Evolutionary conservation across 2,888 invertebrate species (phyloP).

Genomic region (Meteorus colon): DNA sequence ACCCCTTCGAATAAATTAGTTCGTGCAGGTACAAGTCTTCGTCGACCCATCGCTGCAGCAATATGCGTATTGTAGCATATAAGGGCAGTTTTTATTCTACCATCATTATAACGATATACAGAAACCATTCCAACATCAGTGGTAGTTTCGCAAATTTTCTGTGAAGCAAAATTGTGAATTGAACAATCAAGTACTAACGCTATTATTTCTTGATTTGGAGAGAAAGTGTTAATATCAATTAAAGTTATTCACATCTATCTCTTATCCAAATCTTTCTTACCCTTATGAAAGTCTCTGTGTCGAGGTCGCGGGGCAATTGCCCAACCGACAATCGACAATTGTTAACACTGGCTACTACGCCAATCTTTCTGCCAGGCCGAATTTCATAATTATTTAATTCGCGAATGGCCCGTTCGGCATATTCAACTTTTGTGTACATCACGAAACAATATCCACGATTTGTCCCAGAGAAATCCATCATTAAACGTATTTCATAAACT

Average conservation of each 20-base stretch:
- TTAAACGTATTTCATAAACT: conserved; percentile 83
- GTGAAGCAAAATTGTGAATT: conserved; percentile 25
- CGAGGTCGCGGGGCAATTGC: conserved; percentile 57
- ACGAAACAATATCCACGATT: conserved; percentile 86
- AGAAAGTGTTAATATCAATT: conserved; percentile 5
- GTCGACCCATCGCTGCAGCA: conserved; percentile 77
- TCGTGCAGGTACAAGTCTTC: conserved; percentile 75
- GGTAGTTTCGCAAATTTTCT: conserved; percentile 63
- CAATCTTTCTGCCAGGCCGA: conserved; percentile 79
- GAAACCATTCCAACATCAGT: conserved; percentile 62
- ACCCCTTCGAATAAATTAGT: conserved; percentile 57
- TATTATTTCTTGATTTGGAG: conserved; percentile 15
- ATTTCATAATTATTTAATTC: conserved; percentile 83
- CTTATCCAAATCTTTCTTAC: conserved; percentile 47
- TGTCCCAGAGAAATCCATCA: conserved; percentile 84
- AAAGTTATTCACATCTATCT: background rate
- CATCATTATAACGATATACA: conserved; percentile 58
- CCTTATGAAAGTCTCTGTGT: conserved; percentile 51
- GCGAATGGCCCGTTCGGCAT: conserved; percentile 79
- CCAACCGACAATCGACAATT: conserved; percentile 83
- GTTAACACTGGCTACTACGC: conserved; percentile 83
- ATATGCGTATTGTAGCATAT: conserved; percentile 84
- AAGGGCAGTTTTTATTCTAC: conserved; percentile 78
- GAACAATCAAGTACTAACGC: background rate
- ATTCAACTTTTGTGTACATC: conserved; percentile 77